Percentiles rank a stretch among this genome's conserved stretches.
Conservation (phyloP, 2,797 vertebrate genomes). For the Sphenopsis melanotis region DNA sequence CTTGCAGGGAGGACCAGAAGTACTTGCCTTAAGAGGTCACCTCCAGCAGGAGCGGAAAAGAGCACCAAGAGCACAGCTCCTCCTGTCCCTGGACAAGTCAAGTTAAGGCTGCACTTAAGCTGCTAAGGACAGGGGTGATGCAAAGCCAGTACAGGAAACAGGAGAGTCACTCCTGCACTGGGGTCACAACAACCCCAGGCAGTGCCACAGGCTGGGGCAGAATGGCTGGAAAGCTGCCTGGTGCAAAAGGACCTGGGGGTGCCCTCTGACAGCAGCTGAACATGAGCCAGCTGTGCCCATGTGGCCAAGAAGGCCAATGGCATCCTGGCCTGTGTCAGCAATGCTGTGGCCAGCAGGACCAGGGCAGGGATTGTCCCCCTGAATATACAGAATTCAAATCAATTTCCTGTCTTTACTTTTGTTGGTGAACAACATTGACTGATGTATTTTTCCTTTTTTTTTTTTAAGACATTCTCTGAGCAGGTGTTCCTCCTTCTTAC, state of each 20-base stretch:
- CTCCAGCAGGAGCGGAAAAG: background rate
- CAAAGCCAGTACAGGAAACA: background rate
- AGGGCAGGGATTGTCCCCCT: accelerated
- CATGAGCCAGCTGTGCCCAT: background rate
- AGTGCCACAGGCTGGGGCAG: accelerated
- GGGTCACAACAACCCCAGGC: background rate
- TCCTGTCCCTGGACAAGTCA: background rate
- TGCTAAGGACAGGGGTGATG: background rate
- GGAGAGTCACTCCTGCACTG: background rate
- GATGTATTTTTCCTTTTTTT: background rate
- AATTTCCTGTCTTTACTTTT: background rate
- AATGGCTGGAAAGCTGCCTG: background rate
- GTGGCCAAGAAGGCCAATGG: background rate
- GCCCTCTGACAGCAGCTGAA: background rate
- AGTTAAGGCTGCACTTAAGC: background rate
- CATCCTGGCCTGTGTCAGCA: background rate
- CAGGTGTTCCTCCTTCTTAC: background rate
- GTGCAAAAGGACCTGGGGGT: background rate
- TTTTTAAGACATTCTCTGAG: background rate
- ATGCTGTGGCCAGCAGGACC: background rate
- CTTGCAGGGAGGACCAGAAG: background rate
- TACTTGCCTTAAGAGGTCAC: background rate
- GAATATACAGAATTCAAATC: background rate
- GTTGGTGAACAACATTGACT: background rate
- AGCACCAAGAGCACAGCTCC: background rate